Evolutionary conservation across 2,797 vertebrate genomes (phyloP), one percentile per base, ranked within the genome.

Genomic region (Hapalemur alaotrensis): DNA sequence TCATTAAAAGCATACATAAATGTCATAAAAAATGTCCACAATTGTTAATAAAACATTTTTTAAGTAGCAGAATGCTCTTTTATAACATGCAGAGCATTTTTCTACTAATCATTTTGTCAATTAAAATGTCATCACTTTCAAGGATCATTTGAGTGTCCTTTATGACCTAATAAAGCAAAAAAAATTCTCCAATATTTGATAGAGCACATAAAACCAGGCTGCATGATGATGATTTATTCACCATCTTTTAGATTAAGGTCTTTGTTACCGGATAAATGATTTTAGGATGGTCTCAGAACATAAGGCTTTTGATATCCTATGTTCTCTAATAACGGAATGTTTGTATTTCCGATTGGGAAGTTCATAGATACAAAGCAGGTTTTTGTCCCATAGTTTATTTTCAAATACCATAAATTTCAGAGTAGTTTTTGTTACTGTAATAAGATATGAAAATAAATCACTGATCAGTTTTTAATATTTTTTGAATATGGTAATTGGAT

Each of bases 1-100:
- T 97, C 28, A 83, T 87, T 89, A 87, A 97, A 95, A 93, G 35
- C 73, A 91, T 94, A 86, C 15, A 15, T 82, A 96, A 92, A 93
- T 93, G 32, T 91, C 78, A 92, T 76, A 22, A 88, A 46, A 94
- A 89, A 87, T 67, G 30, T 50, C 59, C 48, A 89, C 35, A 63
- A 23, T 54, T 90, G 17, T 73, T 93, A 89, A 13, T 93, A 46
- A 92, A 95, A 83, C 38, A 17, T 46, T 93, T 35, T 94, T 76
- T 82, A 91, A 65, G 46, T 84, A 81, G 28, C 46, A 96, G 85
- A 93, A 70, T 93, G n/a, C 75, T 96, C 2, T 96, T 89, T 76
- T 89, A 57, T 59, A 91, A 69, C 67, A 82, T 63, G 4, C 2
- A 59, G 43, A 93, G 52, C 48, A 18, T 89, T 96, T 94, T 97